Evolutionary conservation across 1,140 invertebrate species (phyloP).

Genomic region (Cyrtorhinus lividipennis): DNA sequence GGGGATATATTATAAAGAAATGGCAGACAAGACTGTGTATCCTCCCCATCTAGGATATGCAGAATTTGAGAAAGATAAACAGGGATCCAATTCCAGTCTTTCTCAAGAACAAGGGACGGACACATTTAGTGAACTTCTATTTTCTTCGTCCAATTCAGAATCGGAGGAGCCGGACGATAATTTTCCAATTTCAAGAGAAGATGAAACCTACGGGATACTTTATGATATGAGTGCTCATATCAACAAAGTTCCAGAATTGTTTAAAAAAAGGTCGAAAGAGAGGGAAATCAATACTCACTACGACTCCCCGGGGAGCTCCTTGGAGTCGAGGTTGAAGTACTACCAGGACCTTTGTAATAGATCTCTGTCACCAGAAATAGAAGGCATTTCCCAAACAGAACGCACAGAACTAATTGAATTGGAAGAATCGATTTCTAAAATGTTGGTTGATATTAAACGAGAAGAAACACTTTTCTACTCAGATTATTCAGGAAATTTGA

Average conservation of each 20-base stretch:
- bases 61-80: conserved; percentile 1
- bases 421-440: conserved; percentile 1
- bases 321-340: conserved; percentile 1
- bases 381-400: not conserved
- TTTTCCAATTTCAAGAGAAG: not conserved
- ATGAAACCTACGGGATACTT: conserved; percentile 21
- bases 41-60: conserved; percentile 17
- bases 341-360: not conserved
- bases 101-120: conserved; percentile 19
- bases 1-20: conserved; percentile 9
- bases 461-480: conserved; percentile 7
- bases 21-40: conserved; percentile 9
- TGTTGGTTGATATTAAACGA: not conserved
- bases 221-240: conserved; percentile 24
- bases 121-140: conserved; percentile 22
- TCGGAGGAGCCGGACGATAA: conserved; percentile 18
- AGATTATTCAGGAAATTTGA: not conserved
- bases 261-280: conserved; percentile 10
- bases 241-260: conserved; percentile 21
- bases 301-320: not conserved
- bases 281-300: not conserved
- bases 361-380: not conserved
- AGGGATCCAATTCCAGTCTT: not conserved
- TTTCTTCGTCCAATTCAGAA: conserved; percentile 21
- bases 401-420: conserved; percentile 1